phyloP scores from a whole-genome alignment of 2,888 invertebrate species.

The Orthosia gracilis region DNA sequence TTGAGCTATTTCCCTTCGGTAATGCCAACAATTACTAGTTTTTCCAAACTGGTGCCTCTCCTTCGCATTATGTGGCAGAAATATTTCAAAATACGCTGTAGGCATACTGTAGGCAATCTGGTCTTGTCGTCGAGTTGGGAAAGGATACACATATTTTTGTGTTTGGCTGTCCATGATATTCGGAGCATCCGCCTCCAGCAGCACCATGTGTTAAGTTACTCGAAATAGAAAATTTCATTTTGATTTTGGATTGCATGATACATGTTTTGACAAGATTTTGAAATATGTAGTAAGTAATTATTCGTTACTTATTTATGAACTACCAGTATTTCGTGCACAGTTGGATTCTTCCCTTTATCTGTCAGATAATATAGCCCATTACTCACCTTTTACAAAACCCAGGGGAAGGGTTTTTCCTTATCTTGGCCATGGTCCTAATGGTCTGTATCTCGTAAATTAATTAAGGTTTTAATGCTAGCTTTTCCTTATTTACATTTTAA shows the following conservation, averaged over 20 bases:
- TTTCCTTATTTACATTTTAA: constrained; percentile 23
- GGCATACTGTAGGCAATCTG: too few species aligned
- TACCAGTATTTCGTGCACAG: not conserved
- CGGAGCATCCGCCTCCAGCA: too few species aligned
- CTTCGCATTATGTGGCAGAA: too few species aligned
- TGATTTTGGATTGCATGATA: not conserved
- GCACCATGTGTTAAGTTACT: too few species aligned
- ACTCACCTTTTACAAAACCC: constrained; percentile 40
- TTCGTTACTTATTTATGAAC: not conserved
- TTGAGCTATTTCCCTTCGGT: too few species aligned
- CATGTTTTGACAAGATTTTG: not conserved
- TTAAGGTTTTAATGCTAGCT: constrained; percentile 14
- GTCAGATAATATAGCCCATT: constrained; percentile 39
- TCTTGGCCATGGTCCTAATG: constrained; percentile 43
- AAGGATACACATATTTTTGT: too few species aligned
- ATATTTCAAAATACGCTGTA: too few species aligned
- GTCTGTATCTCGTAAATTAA: constrained; percentile 43
- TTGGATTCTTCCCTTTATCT: constrained; percentile 17
- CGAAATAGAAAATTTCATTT: not conserved
- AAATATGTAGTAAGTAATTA: not conserved
- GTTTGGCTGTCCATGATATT: too few species aligned
- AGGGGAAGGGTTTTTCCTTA: constrained; percentile 46
- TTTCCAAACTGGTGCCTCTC: too few species aligned
- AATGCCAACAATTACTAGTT: too few species aligned
- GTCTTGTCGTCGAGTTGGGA: too few species aligned